A percentile compares a stretch with the other conserved stretches of the same genome.
Conservation (phyloP, 2,888 invertebrate species). For the Ellobium chinense region DNA sequence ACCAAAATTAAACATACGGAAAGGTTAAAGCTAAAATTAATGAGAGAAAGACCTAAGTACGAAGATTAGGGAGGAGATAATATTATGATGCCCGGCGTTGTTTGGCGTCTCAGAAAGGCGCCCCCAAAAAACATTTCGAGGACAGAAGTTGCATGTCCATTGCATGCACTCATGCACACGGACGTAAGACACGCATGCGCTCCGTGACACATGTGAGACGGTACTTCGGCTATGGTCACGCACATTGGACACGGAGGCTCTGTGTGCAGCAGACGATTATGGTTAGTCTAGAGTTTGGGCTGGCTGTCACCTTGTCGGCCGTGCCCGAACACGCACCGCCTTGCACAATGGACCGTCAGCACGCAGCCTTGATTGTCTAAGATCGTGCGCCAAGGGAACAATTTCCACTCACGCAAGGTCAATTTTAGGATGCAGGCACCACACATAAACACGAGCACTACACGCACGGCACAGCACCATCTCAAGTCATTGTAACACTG, state of each 20-base stretch:
- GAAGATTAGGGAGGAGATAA: too few relatives aligned
- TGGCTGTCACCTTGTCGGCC: constrained; percentile 30
- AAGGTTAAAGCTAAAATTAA: too few relatives aligned
- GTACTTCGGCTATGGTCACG: constrained; percentile 22
- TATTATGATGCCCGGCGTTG: too few relatives aligned
- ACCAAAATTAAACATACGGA: too few relatives aligned
- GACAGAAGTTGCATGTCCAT: neutral
- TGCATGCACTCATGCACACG: constrained; percentile 23
- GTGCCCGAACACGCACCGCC: constrained; percentile 31
- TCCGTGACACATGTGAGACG: neutral
- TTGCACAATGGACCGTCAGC: constrained; percentile 39
- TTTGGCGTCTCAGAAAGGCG: too few relatives aligned
- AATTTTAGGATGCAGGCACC: constrained; percentile 35
- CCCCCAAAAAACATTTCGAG: neutral
- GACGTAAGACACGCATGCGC: constrained; percentile 2
- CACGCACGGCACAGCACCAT: constrained; percentile 4
- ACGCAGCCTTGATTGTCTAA: constrained; percentile 42
- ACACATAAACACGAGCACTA: constrained; percentile 33
- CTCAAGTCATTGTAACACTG: too few relatives aligned
- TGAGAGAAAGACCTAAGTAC: too few relatives aligned
- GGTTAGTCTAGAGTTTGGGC: constrained; percentile 14
- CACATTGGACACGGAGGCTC: constrained; percentile 25
- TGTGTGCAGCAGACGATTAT: neutral
- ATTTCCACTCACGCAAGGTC: constrained; percentile 44
- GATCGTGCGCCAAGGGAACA: constrained; percentile 38